These are phyloP conservation scores for Dallia pectoralis DNA, from an alignment of 2,797 vertebrate genomes.

Conservation along the genomic window DNA sequence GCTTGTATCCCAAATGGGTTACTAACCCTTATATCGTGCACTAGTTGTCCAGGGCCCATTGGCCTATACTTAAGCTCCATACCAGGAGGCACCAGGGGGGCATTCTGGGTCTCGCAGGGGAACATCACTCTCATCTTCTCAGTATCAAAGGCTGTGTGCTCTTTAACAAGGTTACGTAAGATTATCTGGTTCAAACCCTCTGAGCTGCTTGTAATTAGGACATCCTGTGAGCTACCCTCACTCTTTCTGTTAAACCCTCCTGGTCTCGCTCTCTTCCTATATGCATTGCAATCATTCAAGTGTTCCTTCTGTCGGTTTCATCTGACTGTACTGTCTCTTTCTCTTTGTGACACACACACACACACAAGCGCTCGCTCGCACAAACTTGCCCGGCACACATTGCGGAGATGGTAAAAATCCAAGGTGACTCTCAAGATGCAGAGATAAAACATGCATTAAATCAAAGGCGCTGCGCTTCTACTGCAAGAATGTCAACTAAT, in stretches of 20 bases:
- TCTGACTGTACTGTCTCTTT: conserved; percentile 25
- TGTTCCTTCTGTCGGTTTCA: conserved; percentile 34
- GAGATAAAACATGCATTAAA: conserved; percentile 41
- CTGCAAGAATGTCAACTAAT: conserved; percentile 25
- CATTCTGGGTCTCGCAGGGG: conserved; percentile 59
- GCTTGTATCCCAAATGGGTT: not conserved
- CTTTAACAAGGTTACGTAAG: conserved; percentile 78
- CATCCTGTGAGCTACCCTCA: conserved; percentile 61
- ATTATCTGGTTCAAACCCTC: conserved; percentile 81
- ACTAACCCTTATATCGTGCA: not conserved
- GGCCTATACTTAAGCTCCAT: conserved; percentile 37
- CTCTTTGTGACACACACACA: not conserved
- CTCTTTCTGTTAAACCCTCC: conserved; percentile 16
- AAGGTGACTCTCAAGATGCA: conserved; percentile 71
- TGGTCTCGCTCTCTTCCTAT: conserved; percentile 27
- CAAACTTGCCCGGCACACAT: conserved; percentile 52
- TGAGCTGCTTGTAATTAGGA: conserved; percentile 80
- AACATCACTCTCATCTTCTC: conserved; percentile 67
- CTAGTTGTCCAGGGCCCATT: not conserved
- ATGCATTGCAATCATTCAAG: not conserved
- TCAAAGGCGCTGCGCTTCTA: conserved; percentile 22
- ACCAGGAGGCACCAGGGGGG: conserved; percentile 39
- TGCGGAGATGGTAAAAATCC: conserved; percentile 55
- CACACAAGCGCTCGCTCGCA: not conserved
- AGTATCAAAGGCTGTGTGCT: conserved; percentile 70